Base-by-base conservation (phyloP, 2,797 vertebrate genomes). In the Balearica regulorum region DNA sequence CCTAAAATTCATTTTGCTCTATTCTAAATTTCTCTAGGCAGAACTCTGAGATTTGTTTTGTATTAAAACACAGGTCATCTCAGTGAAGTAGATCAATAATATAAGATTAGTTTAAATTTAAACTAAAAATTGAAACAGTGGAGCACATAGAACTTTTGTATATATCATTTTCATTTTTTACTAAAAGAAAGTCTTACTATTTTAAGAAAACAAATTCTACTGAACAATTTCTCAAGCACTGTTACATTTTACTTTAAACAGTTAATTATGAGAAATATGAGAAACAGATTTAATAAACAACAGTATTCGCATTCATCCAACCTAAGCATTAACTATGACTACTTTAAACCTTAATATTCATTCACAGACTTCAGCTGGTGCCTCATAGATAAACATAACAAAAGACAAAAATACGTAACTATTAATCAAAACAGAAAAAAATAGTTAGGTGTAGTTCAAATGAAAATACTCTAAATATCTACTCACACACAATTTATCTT, bases 401-500 rank as follows among this genome's bases (percentile, higher is more conserved):
- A n/a, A 64, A 94, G 39, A 76, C 46, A 49, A 43, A 66, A 85
- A 78, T 69, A 72, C 24, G 22, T 37, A 97, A 81, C 87, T 89
- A 85, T 85, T 46, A 75, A 75, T 53, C 10, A 22, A 65, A 97
- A 94, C 76, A 80, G 15, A 41, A 80, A 46, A 85, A 55, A 16
- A 46, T 15, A 91, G 46, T 69, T 37, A 79, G 75, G 26, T 44
- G 58, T 49, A 78, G 80, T 54, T 94, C 88, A 95, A 96, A 94
- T 65, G 37, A 22, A 83, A 83, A 88, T 76, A 81, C 41, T 44
- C 82, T 54, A 77, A 78, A 90, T 75, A 39, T 14, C 72, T 93
- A 92, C 75, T 93, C 92, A 81, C 77, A 96, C 48, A 94, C 61
- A 85, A 93, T 91, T 96, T 92, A 88, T 90, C 96, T 96, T 93